Evolutionary conservation across 2,888 invertebrate genomes (phyloP), one percentile per base, ranked within the genome.

Genomic region (Rhingia campestris): DNA sequence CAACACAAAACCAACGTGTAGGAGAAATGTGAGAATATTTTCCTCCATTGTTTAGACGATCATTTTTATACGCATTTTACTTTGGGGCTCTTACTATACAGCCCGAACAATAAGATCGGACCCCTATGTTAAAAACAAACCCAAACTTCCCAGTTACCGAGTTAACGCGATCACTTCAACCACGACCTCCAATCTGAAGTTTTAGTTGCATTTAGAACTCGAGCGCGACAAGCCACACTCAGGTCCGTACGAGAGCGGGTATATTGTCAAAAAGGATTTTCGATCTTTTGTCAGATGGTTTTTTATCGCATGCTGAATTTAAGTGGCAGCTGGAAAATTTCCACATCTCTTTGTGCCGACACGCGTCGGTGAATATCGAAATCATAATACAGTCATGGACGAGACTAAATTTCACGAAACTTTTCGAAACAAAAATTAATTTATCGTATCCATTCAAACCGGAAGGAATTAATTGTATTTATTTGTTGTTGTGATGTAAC

Each of bases 201-300:
- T 87, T 87, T 77, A 87, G 87, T 87, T 86, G 86, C 86, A 86
- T 84, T 86, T 81, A 86, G 87, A 86, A 86, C 79, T 81, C 81
- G 86, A 79, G 47, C 75, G 86, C 75, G 84, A 80, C 76, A 87
- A 87, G 86, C 56, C 69, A 74, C 49, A 51, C 47, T 51, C 41
- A 64, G 74, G 66, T 41, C 69, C 35, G 67, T 61, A 61, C 54
- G 14, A 33, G 39, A n/a, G 9, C 22, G n/a, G 10, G n/a, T 3
- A 32, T 41, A 9, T 51, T 58, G 58, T 37, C 37, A 0, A 10
- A 72, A 79, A 80, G 67, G 74, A 67, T n/a, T 56, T 12, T 49
- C 30, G 6, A 4, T 35, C 51, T 41, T n/a, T 30, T 61, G 43
- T 56, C 66, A 12, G 51, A 43, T 37, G 30, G 30, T 43, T 41